Conservation (phyloP, 2,113 vertebrate genomes). For the Rhinopithecus roxellana region DNA sequence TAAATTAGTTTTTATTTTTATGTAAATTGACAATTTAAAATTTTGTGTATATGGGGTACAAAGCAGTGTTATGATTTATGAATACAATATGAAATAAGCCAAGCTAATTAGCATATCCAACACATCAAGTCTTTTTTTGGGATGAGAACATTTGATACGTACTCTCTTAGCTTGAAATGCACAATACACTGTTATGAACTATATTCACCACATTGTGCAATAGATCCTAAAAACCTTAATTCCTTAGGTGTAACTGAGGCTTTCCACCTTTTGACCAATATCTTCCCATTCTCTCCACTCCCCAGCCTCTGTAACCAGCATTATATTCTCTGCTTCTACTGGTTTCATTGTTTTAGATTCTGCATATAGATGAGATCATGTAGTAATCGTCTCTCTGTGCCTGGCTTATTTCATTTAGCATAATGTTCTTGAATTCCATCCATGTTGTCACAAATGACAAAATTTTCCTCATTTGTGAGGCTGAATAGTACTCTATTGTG, state of each 20-base stretch:
- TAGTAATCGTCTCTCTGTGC: not conserved
- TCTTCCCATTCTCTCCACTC: not conserved
- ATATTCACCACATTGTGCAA: not conserved
- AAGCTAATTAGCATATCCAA: not conserved
- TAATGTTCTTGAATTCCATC: not conserved
- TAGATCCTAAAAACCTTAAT: not conserved
- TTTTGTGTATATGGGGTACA: not conserved
- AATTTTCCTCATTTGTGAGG: not conserved
- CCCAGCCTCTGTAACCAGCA: not conserved
- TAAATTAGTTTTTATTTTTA: not conserved
- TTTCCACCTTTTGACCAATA: not conserved
- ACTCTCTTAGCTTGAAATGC: not conserved
- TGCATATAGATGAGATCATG: not conserved
- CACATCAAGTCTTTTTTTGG: not conserved
- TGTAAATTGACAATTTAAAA: not conserved
- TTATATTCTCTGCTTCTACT: not conserved
- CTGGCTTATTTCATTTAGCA: not conserved
- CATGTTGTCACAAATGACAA: not conserved
- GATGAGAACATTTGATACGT: not conserved
- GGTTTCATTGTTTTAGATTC: not conserved
- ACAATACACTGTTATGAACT: not conserved
- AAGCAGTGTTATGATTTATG: not conserved
- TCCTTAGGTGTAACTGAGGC: not conserved
- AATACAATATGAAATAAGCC: not conserved
- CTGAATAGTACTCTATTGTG: not conserved